Conservation (phyloP, 2,797 vertebrate genomes). For the Delichon dasypus region DNA sequence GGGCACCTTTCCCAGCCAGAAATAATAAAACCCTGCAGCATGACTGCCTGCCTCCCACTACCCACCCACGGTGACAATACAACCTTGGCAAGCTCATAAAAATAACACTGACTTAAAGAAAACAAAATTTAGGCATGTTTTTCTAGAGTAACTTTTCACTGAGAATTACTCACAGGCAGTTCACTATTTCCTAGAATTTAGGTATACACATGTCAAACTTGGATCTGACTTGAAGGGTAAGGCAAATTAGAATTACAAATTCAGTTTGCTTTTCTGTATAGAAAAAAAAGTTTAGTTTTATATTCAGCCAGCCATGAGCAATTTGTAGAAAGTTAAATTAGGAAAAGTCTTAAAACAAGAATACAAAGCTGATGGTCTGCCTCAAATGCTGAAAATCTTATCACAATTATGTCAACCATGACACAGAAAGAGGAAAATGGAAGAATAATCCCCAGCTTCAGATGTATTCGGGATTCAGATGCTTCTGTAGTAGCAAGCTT, state of each 20-base stretch:
- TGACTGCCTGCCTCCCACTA: constrained; percentile 16
- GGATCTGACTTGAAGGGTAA: not conserved
- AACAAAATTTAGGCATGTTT: not conserved
- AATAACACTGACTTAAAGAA: not conserved
- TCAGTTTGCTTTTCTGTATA: not conserved
- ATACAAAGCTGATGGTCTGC: not conserved
- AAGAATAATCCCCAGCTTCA: not conserved
- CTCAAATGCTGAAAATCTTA: not conserved
- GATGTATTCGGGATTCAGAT: not conserved
- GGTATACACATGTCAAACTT: not conserved
- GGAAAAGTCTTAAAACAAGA: not conserved
- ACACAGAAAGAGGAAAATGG: not conserved
- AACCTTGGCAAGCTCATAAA: not conserved
- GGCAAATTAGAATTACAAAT: constrained; percentile 3
- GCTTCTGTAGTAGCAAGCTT: not conserved
- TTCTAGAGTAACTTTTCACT: constrained; percentile 10
- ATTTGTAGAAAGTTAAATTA: not conserved
- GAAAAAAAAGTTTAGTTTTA: not conserved
- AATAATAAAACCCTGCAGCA: constrained; percentile 32
- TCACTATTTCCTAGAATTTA: constrained; percentile 11
- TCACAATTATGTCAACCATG: not conserved
- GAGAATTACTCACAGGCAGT: not conserved
- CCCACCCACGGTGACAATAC: constrained; percentile 16
- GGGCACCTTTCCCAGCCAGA: constrained; percentile 46
- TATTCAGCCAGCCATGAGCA: not conserved